Evolutionary conservation across 2,113 vertebrate genomes (phyloP), one percentile per base, ranked within the genome.

Genomic region (Oreotrochilus melanogaster): DNA sequence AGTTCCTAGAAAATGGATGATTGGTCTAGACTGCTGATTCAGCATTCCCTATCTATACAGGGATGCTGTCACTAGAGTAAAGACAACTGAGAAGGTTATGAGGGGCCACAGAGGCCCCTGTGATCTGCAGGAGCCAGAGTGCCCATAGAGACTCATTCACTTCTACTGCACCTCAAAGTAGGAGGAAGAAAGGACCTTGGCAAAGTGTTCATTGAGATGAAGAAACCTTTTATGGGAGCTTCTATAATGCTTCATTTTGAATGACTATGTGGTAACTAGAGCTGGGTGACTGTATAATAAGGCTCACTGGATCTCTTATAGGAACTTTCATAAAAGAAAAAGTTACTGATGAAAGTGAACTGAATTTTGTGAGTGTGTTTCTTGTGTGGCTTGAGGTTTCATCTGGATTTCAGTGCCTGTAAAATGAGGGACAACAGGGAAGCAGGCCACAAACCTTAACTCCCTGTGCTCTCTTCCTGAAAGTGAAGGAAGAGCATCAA

Each of bases 401-500:
- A 92, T 94, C 92, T 95, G 25, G 43, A 67, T 96, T 96, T 93
- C 96, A 92, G 92, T 88, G 95, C 88, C 96, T 97, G 60, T 76
- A 98, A 98, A 97, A 96, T 89, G 95, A 96, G 89, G 91, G 91
- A 94, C 98, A 98, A 88, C 97, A 93, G 92, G 89, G 69, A 93
- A 96, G 87, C 87, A 94, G 96, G 96, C 88, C 93, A 96, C 85
- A 93, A 95, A 95, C 94, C 73, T 85, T 67, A 97, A 92, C 94
- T 97, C 97, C 97, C 97, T 90, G 61, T 83, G 94, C 97, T 96
- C 90, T 95, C 91, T 51, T 78, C 96, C 91, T 96, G 56, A 89
- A 98, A 98, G 95, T 78, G 93, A 97, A 94, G 93, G 96, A 94
- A 97, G 94, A 92, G 50, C 98, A 97, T 98, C 98, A 98, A 99